Evolutionary conservation across 2,888 invertebrate species (phyloP), one percentile per base, ranked within the genome.

Genomic region (Hirudinaria manillensis): DNA sequence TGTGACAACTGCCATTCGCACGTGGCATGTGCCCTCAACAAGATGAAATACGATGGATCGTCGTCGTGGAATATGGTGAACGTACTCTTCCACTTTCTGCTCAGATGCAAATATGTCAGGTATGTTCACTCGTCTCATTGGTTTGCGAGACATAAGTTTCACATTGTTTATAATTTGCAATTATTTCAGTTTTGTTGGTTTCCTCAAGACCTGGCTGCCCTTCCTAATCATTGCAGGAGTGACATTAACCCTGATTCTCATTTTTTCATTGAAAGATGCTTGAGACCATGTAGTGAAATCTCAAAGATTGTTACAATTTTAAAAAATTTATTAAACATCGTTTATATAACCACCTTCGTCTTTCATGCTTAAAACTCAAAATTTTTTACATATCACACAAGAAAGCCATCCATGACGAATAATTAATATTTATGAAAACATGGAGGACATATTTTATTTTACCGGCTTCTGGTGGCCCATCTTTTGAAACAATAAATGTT

Each of bases 1-100:
- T 97, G 94, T 85, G 98, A 99, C 86, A 97, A 99, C 86, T 99
- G 99, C 82, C 98, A 99, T 85, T 97, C 97, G 0, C 97, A 98
- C 86, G 96, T 96, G 45, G 97, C 96, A 0, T 90, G 90, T 77
- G 95, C 98, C 0, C 87, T 99, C 34, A 92, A 93, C 84, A 87
- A 91, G 70, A 99, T 99, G 98, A 88, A 88, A 72, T 99, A 98
- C 83, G 87, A 90, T 75, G 89, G 90, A 77, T 90, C 89, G 68
- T 88, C 87, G 32, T 89, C 88, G 75, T 97, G 95, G 94, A 96
- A 96, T 83, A 96, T 96, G 96, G 88, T 95, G 0, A 92, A 91
- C 83, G 87, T 97, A 71, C 92, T 92, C 51, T 87, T 91, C 78
- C 89, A 90, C 81, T 90, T 94, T 88, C 87, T 91, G n/a, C 78